Percentiles rank a stretch among this genome's conserved stretches.
phyloP scores from a whole-genome alignment of 2,888 invertebrate genomes.

The Cosmia trapezina region DNA sequence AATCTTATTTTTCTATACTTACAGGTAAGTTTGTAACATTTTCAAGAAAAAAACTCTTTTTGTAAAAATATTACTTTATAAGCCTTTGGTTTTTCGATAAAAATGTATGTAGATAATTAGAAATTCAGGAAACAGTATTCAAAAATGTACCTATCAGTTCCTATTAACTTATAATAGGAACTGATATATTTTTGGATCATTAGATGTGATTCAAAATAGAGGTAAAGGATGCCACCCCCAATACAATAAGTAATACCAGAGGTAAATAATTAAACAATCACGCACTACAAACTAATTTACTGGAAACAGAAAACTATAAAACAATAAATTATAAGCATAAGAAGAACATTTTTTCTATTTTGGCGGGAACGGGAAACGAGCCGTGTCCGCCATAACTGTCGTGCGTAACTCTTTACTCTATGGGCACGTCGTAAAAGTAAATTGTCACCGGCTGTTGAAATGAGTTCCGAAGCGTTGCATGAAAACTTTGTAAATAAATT shows the following conservation, averaged over 20 bases:
- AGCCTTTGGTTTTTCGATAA: not conserved
- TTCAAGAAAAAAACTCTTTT: not conserved
- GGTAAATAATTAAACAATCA: conserved; percentile 46
- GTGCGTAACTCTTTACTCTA: conserved; percentile 88
- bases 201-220: not conserved
- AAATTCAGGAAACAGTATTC: not conserved
- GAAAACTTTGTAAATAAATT: conserved; percentile 82
- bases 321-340: conserved; percentile 65
- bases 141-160: not conserved
- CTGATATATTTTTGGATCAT: too few species aligned
- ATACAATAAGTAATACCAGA: conserved; percentile 4
- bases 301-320: conserved; percentile 67
- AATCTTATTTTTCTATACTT: not conserved
- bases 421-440: conserved; percentile 87
- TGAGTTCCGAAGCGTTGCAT: conserved; percentile 73
- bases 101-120: not conserved
- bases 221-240: conserved; percentile 1
- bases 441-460: conserved; percentile 89
- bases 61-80: not conserved
- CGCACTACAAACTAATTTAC: conserved; percentile 69
- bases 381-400: conserved; percentile 88
- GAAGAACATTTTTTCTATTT: conserved; percentile 71
- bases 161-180: not conserved
- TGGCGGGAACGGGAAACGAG: conserved; percentile 83
- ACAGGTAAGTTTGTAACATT: not conserved